Conservation (phyloP, 2,797 vertebrate species). For the Sternotherus odoratus region DNA sequence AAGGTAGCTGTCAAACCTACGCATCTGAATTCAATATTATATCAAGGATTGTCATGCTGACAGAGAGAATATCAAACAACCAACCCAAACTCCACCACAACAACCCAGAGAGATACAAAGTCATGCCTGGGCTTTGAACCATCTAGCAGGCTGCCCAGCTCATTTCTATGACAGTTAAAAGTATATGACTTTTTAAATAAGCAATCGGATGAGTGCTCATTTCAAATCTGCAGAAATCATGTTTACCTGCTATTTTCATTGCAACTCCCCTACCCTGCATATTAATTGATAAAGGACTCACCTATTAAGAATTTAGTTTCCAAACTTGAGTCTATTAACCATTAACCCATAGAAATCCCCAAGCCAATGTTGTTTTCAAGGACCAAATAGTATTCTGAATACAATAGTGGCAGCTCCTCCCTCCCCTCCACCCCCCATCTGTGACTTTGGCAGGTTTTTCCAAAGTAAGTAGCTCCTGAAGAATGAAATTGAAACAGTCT, state of each 20-base stretch:
- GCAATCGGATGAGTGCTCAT: not conserved
- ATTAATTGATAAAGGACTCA: not conserved
- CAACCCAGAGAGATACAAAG: not conserved
- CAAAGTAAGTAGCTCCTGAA: not conserved
- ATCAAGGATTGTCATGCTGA: slow-evolving; percentile 63
- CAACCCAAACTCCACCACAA: not conserved
- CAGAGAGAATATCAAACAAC: slow-evolving; percentile 20
- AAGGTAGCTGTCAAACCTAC: slow-evolving; percentile 64
- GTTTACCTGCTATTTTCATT: not conserved
- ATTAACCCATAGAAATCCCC: not conserved
- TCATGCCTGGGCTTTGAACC: not conserved
- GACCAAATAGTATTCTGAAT: not conserved
- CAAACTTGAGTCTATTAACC: not conserved
- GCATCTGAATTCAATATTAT: slow-evolving; percentile 64
- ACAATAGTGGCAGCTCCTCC: not conserved
- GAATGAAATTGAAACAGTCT: not conserved
- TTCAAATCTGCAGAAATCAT: not conserved
- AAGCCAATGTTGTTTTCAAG: not conserved
- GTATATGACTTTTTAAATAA: fast-evolving
- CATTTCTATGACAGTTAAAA: slow-evolving; percentile 32
- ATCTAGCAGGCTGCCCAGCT: not conserved
- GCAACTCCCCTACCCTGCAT: not conserved
- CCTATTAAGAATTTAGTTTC: not conserved
- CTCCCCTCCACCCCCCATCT: not conserved
- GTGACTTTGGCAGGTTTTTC: not conserved